A percentile compares a stretch with the other conserved stretches of the same genome.
These are phyloP conservation scores for Amniataba percoides DNA, from an alignment of 2,797 vertebrate genomes.

Conservation along the genomic window DNA sequence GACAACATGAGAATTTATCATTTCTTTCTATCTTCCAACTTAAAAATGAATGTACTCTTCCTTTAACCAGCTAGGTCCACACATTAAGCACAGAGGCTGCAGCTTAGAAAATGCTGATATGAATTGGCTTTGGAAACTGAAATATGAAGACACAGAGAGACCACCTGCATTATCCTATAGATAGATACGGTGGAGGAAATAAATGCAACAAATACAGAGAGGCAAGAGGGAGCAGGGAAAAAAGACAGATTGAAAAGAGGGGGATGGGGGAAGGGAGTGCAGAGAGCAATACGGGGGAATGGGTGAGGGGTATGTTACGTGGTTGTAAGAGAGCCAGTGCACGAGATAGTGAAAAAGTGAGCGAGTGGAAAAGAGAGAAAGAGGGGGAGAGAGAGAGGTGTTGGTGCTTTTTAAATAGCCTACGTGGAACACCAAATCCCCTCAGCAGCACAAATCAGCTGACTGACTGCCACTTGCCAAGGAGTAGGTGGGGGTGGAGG, in stretches of 20 bases:
- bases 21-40: not conserved
- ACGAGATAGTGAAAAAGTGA: constrained; percentile 59
- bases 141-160: not conserved
- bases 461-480: constrained; percentile 83
- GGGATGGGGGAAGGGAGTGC: constrained; percentile 49
- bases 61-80: not conserved
- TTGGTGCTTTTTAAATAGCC: constrained; percentile 85
- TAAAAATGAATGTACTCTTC: not conserved
- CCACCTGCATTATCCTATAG: not conserved
- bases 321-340: constrained; percentile 40
- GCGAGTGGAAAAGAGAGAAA: constrained; percentile 54
- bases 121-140: not conserved
- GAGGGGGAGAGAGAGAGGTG: constrained; percentile 51
- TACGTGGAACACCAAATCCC: constrained; percentile 86
- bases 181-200: constrained; percentile 41
- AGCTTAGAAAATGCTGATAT: not conserved
- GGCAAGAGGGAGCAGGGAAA: constrained; percentile 38
- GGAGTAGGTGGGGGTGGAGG: constrained; percentile 60
- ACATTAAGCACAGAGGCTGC: not conserved
- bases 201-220: constrained; percentile 27
- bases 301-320: constrained; percentile 64
- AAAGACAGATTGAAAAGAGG: constrained; percentile 49
- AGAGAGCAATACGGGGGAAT: constrained; percentile 56
- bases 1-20: not conserved
- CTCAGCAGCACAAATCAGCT: constrained; percentile 84